These are phyloP conservation scores for Agonum fuliginosum DNA, from an alignment of 2,888 invertebrate genomes.

Conservation along the genomic window DNA sequence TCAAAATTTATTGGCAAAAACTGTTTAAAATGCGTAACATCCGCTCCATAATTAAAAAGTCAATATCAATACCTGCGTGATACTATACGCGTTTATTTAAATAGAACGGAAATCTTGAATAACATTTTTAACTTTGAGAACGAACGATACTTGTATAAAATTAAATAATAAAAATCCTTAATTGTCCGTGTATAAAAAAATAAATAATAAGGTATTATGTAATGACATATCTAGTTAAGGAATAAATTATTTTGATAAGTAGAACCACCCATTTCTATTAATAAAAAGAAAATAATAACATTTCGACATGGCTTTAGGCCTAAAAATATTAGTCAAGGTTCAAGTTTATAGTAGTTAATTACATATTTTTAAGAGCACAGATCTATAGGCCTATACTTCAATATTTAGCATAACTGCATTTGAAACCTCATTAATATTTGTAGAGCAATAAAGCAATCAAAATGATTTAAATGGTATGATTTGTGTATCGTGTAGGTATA, in stretches of 20 bases:
- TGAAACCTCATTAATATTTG: too few relatives aligned
- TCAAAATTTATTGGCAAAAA: not conserved
- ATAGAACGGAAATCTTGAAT: slow-evolving; percentile 31
- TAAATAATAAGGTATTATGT: not conserved
- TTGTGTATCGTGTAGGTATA: too few relatives aligned
- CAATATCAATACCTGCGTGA: slow-evolving; percentile 23
- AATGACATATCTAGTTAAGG: not conserved
- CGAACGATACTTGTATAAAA: slow-evolving; percentile 1
- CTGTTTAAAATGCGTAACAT: slow-evolving; percentile 8
- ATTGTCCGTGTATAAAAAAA: slow-evolving; percentile 19
- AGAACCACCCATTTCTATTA: slow-evolving; percentile 14
- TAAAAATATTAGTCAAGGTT: slow-evolving; percentile 22
- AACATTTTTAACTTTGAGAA: slow-evolving; percentile 12
- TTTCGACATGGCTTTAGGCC: slow-evolving; percentile 12
- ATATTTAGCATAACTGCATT: too few relatives aligned
- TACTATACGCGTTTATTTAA: not conserved
- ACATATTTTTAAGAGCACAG: not conserved
- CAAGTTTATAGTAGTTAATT: slow-evolving; percentile 14
- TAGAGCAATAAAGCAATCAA: too few relatives aligned
- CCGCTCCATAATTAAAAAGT: slow-evolving; percentile 23
- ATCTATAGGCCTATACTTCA: not conserved
- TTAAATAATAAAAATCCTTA: not conserved
- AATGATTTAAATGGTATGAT: too few relatives aligned
- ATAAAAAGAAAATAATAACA: not conserved
- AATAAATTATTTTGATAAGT: slow-evolving; percentile 13